phyloP scores from a whole-genome alignment of 2,888 invertebrate species.

The Tortrix viridana region DNA sequence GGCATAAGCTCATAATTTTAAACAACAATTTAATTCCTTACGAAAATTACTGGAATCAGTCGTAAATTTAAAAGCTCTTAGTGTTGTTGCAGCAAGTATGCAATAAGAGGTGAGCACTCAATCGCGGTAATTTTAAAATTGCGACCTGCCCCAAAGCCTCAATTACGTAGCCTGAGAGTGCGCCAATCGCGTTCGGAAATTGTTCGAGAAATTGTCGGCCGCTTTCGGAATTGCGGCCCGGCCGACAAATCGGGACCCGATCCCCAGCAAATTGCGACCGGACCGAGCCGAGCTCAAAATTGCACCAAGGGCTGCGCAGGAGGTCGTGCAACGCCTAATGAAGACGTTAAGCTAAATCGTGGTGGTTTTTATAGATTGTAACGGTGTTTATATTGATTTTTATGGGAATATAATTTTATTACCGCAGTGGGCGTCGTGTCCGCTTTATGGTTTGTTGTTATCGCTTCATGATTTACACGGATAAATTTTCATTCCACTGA shows the following conservation, averaged over 20 bases:
- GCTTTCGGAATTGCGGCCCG: constrained; percentile 67
- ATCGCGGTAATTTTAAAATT: constrained; percentile 79
- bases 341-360: constrained; percentile 79
- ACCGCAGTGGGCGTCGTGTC: constrained; percentile 54
- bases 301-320: constrained; percentile 67
- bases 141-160: constrained; percentile 73
- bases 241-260: constrained; percentile 71
- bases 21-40: constrained; percentile 59
- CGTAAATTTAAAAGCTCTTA: constrained; percentile 64
- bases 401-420: constrained; percentile 75
- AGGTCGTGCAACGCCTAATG: constrained; percentile 77
- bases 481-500: constrained; percentile 47
- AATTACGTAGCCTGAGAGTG: constrained; percentile 68
- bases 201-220: constrained; percentile 72
- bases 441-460: constrained; percentile 49
- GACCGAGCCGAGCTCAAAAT: constrained; percentile 62
- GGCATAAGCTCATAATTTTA: constrained; percentile 59
- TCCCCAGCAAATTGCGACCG: constrained; percentile 70
- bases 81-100: constrained; percentile 53
- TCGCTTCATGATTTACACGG: constrained; percentile 44
- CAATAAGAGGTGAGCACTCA: constrained; percentile 70
- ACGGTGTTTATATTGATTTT: constrained; percentile 78
- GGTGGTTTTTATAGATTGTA: constrained; percentile 67
- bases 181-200: constrained; percentile 73
- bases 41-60: constrained; percentile 57